Evolutionary conservation across 2,113 vertebrate genomes (phyloP).

Genomic region (Monopterus albus): DNA sequence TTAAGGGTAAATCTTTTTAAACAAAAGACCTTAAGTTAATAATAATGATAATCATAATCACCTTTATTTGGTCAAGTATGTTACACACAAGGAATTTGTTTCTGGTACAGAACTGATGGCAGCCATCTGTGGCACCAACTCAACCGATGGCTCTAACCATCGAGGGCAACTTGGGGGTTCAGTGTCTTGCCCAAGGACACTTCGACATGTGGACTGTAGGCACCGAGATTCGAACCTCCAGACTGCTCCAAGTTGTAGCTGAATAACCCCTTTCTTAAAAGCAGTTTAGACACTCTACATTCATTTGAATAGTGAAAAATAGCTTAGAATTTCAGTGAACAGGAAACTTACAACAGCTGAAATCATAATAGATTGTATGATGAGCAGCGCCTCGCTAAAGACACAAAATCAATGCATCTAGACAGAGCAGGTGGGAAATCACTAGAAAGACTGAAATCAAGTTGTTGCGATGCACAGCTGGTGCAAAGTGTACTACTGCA

Average conservation of each 20-base stretch:
- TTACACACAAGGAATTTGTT: too few species aligned
- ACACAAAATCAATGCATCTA: slow-evolving; percentile 46
- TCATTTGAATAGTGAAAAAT: slow-evolving; percentile 58
- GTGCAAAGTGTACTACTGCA: slow-evolving; percentile 24
- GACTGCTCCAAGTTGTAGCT: too few species aligned
- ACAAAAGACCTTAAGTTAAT: slow-evolving; percentile 44
- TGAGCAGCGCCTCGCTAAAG: slow-evolving; percentile 33
- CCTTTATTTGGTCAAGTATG: too few species aligned
- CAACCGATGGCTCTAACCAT: too few species aligned
- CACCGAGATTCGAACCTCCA: too few species aligned
- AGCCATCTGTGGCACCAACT: too few species aligned
- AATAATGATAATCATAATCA: too few species aligned
- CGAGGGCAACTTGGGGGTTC: too few species aligned
- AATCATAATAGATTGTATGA: slow-evolving; percentile 64
- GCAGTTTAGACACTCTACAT: slow-evolving; percentile 47
- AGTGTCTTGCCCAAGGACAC: too few species aligned
- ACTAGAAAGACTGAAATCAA: not conserved
- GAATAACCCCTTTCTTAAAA: slow-evolving; percentile 57
- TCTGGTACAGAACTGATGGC: too few species aligned
- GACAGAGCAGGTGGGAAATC: slow-evolving; percentile 39
- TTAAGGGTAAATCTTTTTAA: slow-evolving; percentile 46
- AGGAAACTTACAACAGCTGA: slow-evolving; percentile 65
- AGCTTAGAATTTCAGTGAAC: slow-evolving; percentile 83
- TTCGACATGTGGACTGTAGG: too few species aligned
- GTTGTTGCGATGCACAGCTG: slow-evolving; percentile 41